Base-by-base conservation (phyloP, 2,888 invertebrate genomes). In the Helleia helle region DNA sequence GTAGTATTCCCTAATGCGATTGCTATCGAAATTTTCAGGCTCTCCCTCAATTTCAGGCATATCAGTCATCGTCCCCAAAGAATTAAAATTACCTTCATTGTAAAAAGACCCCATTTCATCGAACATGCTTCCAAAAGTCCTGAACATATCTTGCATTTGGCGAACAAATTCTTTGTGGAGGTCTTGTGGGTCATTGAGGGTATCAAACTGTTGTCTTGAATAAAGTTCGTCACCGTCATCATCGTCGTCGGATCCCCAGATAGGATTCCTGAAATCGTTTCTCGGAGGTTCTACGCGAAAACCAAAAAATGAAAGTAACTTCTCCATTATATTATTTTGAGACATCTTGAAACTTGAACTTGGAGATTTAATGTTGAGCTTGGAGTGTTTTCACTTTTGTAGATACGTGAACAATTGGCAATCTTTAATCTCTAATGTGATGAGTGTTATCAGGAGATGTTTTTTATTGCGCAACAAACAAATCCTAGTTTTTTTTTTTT, bases 211-310 rank as follows among this genome's bases (percentile, higher is more conserved):
- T 5, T 71, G 62, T 48, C 68, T 68, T 6, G 70, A 58, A 47
- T 77, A 83, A 9, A 83, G 60, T 48, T 83, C 83, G 49, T 81
- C 81, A 2, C 65, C 77, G 44, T 81, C 83, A 14, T 65, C 65
- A 49, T 65, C 65, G 49, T 81, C 81, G 46, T 81, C 81, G 3
- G 75, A 71, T 39, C 69, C 72, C 83, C 84, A 83, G 51, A 84
- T 80, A 3, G 84, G 84, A 53, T 84, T 84, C 36, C 84, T 70
- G 52, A 84, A 84, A 50, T 83, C 80, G 46, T 80, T 84, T 52
- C 62, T 59, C 14, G 77, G 80, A 25, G 71, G 66, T 39, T 72
- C 65, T 34, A 59, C 56, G 15, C 54, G 54, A 22, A 79, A 27
- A 15, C 83, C 83, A 41, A 84, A 63, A 57, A 81, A 79, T 18